Percentiles rank a stretch among this genome's conserved stretches.
phyloP scores from a whole-genome alignment of 2,888 invertebrate genomes.

The Drosophila ustulata region DNA sequence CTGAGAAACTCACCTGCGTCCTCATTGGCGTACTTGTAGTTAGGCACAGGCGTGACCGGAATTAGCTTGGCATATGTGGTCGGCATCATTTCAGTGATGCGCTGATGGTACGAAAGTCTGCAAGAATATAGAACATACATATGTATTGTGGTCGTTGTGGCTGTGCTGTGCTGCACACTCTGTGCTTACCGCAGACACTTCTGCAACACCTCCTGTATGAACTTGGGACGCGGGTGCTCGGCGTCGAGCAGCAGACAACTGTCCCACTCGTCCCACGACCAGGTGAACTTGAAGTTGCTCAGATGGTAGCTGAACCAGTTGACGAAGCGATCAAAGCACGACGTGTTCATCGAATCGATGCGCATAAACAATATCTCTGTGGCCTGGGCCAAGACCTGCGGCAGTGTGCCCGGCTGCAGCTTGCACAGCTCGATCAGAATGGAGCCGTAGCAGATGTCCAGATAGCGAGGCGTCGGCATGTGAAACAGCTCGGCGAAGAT shows the following conservation, averaged over 20 bases:
- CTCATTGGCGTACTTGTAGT: constrained; percentile 96
- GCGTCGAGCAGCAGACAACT: constrained; percentile 92
- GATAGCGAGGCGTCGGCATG: constrained; percentile 94
- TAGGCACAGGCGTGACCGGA: constrained; percentile 93
- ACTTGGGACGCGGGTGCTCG: constrained; percentile 97
- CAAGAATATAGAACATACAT: neutral
- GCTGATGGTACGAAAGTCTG: constrained; percentile 96
- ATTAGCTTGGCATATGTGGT: constrained; percentile 93
- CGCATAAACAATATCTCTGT: constrained; percentile 98
- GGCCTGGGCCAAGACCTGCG: constrained; percentile 98
- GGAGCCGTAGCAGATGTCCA: constrained; percentile 97
- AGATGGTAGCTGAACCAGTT: constrained; percentile 99
- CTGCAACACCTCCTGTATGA: constrained; percentile 95
- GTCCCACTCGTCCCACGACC: constrained; percentile 99
- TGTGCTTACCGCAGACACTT: constrained; percentile 92
- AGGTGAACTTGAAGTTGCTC: constrained; percentile 99
- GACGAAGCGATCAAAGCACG: constrained; percentile 98
- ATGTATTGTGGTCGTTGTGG: too few species aligned
- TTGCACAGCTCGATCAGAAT: constrained; percentile 98
- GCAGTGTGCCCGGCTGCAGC: constrained; percentile 98
- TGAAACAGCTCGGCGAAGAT: constrained; percentile 97
- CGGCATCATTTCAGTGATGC: constrained; percentile 96
- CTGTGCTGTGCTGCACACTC: too few species aligned
- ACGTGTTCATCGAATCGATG: constrained; percentile 98
- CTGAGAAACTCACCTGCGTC: constrained; percentile 90